Percentiles rank a stretch among this genome's conserved stretches.
phyloP scores from a whole-genome alignment of 2,113 vertebrate species.

The Corynorhinus townsendii region DNA sequence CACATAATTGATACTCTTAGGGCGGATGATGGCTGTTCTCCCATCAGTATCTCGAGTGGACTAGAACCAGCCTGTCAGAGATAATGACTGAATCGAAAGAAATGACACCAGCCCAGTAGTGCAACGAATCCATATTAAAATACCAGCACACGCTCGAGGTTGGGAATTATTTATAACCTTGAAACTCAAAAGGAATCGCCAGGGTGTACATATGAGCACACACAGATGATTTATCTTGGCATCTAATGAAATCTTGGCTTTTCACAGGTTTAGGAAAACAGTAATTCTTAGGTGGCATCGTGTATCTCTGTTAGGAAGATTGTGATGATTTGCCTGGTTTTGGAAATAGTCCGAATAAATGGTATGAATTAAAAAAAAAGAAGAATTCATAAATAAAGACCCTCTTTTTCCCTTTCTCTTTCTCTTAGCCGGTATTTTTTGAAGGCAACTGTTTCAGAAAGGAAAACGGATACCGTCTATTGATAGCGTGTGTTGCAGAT shows the following conservation, averaged over 20 bases:
- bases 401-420: not conserved
- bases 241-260: conserved; percentile 19
- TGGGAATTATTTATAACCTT: conserved; percentile 56
- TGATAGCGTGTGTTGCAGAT: not conserved
- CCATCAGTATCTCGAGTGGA: not conserved
- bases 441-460: conserved; percentile 23
- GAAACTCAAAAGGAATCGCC: conserved; percentile 35
- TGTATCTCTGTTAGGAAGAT: conserved; percentile 20
- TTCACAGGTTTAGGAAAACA: conserved; percentile 33
- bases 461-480: conserved; percentile 27
- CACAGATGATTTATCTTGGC: conserved; percentile 29
- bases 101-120: not conserved
- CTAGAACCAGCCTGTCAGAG: not conserved
- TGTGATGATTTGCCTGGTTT: conserved; percentile 39
- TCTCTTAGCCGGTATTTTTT: conserved; percentile 17
- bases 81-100: conserved; percentile 40
- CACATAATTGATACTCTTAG: conserved; percentile 46
- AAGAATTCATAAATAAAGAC: not conserved
- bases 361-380: not conserved
- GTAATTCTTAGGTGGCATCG: not conserved
- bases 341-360: not conserved
- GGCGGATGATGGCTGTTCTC: not conserved
- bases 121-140: conserved; percentile 44
- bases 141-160: not conserved
- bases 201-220: not conserved